A percentile compares a stretch with the other conserved stretches of the same genome.
Evolutionary conservation across 2,888 invertebrate genomes (phyloP).

Genomic region (Parascotia fuliginaria): DNA sequence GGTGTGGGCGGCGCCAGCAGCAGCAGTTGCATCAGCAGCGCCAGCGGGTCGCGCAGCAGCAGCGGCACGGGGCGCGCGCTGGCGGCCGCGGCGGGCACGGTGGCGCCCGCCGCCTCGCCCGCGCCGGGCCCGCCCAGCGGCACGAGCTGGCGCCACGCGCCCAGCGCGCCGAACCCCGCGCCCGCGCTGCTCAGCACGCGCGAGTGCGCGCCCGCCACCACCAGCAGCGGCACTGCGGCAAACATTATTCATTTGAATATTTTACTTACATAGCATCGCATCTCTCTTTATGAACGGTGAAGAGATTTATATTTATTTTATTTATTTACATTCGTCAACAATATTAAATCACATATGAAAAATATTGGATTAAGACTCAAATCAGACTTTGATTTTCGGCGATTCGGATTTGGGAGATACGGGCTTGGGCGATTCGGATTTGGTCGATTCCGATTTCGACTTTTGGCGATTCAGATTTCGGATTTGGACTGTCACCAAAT

Average conservation of each 20-base stretch:
- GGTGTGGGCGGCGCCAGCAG: constrained; percentile 93
- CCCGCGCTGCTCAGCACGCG: constrained; percentile 86
- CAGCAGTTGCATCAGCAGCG: constrained; percentile 94
- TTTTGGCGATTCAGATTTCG: too few species aligned
- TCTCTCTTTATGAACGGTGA: too few species aligned
- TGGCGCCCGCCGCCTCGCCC: constrained; percentile 14
- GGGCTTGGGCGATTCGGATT: too few species aligned
- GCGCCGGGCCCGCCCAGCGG: constrained; percentile 1
- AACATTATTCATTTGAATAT: neutral
- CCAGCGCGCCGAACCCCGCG: constrained; percentile 53
- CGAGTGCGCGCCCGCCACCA: constrained; percentile 94
- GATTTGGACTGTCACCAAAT: too few species aligned
- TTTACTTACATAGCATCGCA: too few species aligned
- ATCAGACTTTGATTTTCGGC: too few species aligned
- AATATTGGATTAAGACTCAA: too few species aligned
- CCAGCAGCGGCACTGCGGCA: constrained; percentile 92
- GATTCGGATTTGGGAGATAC: too few species aligned
- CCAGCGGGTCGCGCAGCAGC: constrained; percentile 93
- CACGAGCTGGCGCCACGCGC: neutral
- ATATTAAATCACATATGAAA: too few species aligned
- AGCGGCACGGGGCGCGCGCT: constrained; percentile 87
- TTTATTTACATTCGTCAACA: too few species aligned
- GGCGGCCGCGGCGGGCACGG: constrained; percentile 33
- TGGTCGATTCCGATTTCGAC: too few species aligned
- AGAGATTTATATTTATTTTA: too few species aligned